Conservation (phyloP, 2,113 vertebrate genomes). For the Ceuthmochares aereus region DNA sequence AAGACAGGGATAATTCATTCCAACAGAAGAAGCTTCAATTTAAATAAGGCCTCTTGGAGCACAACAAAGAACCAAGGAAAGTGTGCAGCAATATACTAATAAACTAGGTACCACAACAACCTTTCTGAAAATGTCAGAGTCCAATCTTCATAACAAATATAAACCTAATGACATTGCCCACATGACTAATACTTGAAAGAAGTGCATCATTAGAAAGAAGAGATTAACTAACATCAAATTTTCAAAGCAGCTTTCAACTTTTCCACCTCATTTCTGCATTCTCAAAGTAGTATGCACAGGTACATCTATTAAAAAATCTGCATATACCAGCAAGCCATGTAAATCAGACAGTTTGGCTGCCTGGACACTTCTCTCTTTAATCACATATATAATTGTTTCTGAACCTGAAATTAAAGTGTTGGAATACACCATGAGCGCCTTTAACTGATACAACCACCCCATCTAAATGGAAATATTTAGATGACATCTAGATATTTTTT, state of each 20-base stretch:
- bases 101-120: background rate
- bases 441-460: constrained; percentile 17
- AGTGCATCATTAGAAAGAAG: background rate
- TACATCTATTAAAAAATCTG: background rate
- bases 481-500: constrained; percentile 24
- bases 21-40: background rate
- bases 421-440: constrained; percentile 10
- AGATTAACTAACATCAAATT: background rate
- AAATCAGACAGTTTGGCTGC: background rate
- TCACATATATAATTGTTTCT: constrained; percentile 27
- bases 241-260: background rate
- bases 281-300: background rate
- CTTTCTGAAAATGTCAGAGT: background rate
- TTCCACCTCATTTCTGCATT: background rate
- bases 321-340: background rate
- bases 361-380: constrained; percentile 6
- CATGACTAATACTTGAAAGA: background rate
- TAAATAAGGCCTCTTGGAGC: background rate
- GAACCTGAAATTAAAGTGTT: constrained; percentile 41
- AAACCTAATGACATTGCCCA: background rate
- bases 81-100: background rate
- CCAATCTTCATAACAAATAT: background rate
- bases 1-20: background rate
- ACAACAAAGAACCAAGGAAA: background rate
- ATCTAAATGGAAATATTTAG: constrained; percentile 54